Evolutionary conservation across 2,888 invertebrate genomes (phyloP).

Genomic region (Argynnis bischoffii): DNA sequence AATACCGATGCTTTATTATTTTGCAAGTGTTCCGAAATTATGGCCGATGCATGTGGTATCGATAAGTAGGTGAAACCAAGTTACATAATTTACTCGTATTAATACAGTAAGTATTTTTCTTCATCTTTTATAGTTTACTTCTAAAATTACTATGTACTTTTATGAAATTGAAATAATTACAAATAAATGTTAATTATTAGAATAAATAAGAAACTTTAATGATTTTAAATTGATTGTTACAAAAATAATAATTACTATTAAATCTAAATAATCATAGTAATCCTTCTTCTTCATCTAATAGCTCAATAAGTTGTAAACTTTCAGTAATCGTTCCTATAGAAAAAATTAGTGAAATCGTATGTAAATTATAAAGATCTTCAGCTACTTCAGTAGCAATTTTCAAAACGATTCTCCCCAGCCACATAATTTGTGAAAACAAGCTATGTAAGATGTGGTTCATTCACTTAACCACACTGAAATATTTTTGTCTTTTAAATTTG

Average conservation of each 20-base stretch:
- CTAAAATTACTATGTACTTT: no score
- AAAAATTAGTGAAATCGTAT: slow-evolving; percentile 63
- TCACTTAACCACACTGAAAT: no score
- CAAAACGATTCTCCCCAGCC: slow-evolving; percentile 68
- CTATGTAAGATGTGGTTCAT: no score
- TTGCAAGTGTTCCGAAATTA: slow-evolving; percentile 63
- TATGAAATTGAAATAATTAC: no score
- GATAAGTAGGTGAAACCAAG: slow-evolving; percentile 46
- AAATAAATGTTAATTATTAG: no score
- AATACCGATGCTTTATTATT: slow-evolving; percentile 70
- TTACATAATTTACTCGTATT: slow-evolving; percentile 20
- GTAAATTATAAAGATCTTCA: slow-evolving; percentile 64
- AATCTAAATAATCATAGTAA: slow-evolving; percentile 36
- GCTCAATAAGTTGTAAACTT: slow-evolving; percentile 63
- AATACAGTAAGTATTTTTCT: background rate
- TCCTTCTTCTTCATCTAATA: slow-evolving; percentile 67
- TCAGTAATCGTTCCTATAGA: slow-evolving; percentile 67
- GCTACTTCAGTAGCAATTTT: slow-evolving; percentile 62
- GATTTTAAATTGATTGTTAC: no score
- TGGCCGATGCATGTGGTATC: slow-evolving; percentile 59
- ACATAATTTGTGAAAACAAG: slow-evolving; percentile 50
- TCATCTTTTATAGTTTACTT: background rate
- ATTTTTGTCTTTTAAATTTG: no score
- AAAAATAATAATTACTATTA: background rate
- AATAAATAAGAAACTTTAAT: no score